Percentiles rank a stretch among this genome's conserved stretches.
phyloP scores from a whole-genome alignment of 2,113 vertebrate genomes.

The Lutjanus erythropterus region DNA sequence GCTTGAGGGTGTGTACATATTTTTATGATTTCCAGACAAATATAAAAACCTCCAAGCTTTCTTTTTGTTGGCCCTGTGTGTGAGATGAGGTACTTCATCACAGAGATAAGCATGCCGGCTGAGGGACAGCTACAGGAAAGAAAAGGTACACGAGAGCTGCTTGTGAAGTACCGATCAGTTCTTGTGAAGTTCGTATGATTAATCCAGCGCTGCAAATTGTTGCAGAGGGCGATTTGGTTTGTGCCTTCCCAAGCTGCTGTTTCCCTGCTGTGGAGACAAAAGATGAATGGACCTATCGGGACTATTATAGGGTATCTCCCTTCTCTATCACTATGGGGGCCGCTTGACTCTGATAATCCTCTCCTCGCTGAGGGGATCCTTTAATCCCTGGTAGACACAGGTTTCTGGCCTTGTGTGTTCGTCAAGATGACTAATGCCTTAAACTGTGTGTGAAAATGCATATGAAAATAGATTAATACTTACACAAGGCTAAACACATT shows the following conservation, averaged over 20 bases:
- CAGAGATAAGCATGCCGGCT: slow-evolving; percentile 64
- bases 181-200: slow-evolving; percentile 73
- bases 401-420: slow-evolving; percentile 48
- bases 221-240: slow-evolving; percentile 55
- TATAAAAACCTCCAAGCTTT: slow-evolving; percentile 27
- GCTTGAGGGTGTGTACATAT: slow-evolving; percentile 17
- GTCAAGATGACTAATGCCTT: slow-evolving; percentile 58
- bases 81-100: slow-evolving; percentile 64
- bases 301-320: slow-evolving; percentile 69
- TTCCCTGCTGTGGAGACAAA: slow-evolving; percentile 55
- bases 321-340: slow-evolving; percentile 69
- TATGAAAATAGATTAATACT: slow-evolving; percentile 29
- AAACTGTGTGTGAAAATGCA: slow-evolving; percentile 28
- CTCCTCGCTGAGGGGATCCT: slow-evolving; percentile 60
- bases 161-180: slow-evolving; percentile 59
- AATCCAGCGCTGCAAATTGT: slow-evolving; percentile 61
- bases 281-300: slow-evolving; percentile 70
- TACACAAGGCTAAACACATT: slow-evolving; percentile 8
- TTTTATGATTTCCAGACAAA: slow-evolving; percentile 40
- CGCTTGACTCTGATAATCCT: slow-evolving; percentile 68
- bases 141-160: slow-evolving; percentile 47
- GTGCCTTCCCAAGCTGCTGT: slow-evolving; percentile 41
- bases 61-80: slow-evolving; percentile 41
- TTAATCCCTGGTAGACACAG: slow-evolving; percentile 58
- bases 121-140: slow-evolving; percentile 55